Evolutionary conservation across 2,113 vertebrate genomes (phyloP).

Genomic region (Boulengeromyrus knoepffleri): DNA sequence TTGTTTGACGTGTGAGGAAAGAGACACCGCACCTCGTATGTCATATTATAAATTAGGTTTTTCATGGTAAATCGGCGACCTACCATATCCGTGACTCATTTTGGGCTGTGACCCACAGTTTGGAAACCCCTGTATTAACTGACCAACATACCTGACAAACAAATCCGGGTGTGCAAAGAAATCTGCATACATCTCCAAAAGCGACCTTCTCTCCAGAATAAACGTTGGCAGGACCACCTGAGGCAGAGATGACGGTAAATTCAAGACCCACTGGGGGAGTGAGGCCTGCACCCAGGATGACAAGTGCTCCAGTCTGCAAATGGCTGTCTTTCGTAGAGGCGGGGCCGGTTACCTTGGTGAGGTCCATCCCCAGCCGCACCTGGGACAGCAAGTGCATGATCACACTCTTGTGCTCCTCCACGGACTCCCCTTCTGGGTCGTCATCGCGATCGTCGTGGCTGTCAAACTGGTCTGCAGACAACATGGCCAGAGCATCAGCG

Average conservation of each 20-base stretch:
- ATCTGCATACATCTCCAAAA: slow-evolving; percentile 98
- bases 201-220: slow-evolving; percentile 90
- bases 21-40: no score
- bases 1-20: no score
- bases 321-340: slow-evolving; percentile 16
- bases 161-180: slow-evolving; percentile 97
- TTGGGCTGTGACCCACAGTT: no score
- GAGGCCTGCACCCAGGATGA: background rate
- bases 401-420: slow-evolving; percentile 97
- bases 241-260: slow-evolving; percentile 15
- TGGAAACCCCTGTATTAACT: background rate
- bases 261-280: background rate
- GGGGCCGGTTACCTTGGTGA: slow-evolving; percentile 80
- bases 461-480: slow-evolving; percentile 76
- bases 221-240: slow-evolving; percentile 97
- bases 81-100: no score
- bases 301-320: background rate
- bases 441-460: slow-evolving; percentile 88
- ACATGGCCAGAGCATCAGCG: background rate
- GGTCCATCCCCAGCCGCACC: slow-evolving; percentile 94
- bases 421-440: slow-evolving; percentile 84
- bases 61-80: no score
- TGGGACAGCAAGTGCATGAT: slow-evolving; percentile 98
- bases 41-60: no score
- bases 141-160: slow-evolving; percentile 80